A percentile compares a stretch with the other conserved stretches of the same genome.
Conservation (phyloP, 2,888 invertebrate species). For the Dasysyrphus albostriatus region DNA sequence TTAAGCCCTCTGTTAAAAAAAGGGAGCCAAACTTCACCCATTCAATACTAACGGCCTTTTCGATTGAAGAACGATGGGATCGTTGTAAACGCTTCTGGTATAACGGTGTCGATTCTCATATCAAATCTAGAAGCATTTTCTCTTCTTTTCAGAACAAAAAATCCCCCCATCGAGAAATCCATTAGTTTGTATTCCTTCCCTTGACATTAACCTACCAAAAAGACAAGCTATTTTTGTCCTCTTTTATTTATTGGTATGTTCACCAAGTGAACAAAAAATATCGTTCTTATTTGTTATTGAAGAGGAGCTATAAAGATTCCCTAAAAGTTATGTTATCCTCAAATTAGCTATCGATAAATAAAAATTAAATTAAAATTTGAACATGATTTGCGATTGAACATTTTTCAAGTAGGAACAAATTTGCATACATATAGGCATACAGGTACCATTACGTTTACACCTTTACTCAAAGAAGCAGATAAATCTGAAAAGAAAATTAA, state of each 20-base stretch:
- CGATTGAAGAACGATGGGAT: too few species aligned
- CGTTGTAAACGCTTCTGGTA: too few species aligned
- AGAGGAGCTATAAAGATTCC: not conserved
- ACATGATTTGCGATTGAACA: not conserved
- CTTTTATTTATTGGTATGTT: not conserved
- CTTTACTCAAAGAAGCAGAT: not conserved
- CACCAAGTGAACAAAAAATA: not conserved
- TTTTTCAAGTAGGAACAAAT: slow-evolving; percentile 5
- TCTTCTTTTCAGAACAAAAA: too few species aligned
- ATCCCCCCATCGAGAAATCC: too few species aligned
- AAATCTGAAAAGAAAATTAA: slow-evolving; percentile 24
- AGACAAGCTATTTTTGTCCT: too few species aligned
- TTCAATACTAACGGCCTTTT: too few species aligned
- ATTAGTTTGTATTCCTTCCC: too few species aligned
- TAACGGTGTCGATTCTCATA: too few species aligned
- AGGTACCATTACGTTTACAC: not conserved
- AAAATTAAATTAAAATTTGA: slow-evolving; percentile 10
- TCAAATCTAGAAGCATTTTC: too few species aligned
- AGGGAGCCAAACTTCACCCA: too few species aligned
- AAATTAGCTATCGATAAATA: slow-evolving; percentile 7
- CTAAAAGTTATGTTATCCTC: not conserved
- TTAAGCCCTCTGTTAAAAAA: too few species aligned
- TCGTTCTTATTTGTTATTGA: not conserved
- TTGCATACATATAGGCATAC: not conserved
- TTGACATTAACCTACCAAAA: too few species aligned